A percentile compares a stretch with the other conserved stretches of the same genome.
Evolutionary conservation across 2,797 vertebrate genomes (phyloP).

Genomic region (Anolis apletophallus): DNA sequence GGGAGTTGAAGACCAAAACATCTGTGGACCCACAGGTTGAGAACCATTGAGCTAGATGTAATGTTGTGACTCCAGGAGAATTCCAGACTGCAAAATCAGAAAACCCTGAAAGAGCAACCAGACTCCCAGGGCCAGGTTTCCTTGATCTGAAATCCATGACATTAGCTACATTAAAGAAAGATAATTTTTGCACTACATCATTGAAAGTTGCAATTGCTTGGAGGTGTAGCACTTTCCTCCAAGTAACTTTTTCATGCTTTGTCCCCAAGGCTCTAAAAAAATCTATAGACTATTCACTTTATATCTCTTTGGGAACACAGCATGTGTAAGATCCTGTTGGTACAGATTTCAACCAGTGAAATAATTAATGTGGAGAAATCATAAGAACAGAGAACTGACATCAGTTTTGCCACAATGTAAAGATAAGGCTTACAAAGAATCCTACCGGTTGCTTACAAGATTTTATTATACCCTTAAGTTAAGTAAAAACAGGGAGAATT

Average conservation of each 20-base stretch:
- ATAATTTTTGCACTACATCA: too few species aligned
- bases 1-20: too few species aligned
- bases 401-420: not conserved
- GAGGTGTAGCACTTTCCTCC: too few species aligned
- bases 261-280: not conserved
- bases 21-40: too few species aligned
- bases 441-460: not conserved
- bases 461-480: not conserved
- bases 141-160: not conserved
- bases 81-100: too few species aligned
- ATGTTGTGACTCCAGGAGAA: too few species aligned
- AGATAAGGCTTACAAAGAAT: not conserved
- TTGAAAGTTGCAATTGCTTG: too few species aligned
- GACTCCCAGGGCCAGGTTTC: not conserved
- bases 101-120: not conserved
- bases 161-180: not conserved
- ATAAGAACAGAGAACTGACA: accelerated
- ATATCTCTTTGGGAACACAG: not conserved
- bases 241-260: too few species aligned
- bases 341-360: not conserved
- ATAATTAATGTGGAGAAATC: not conserved
- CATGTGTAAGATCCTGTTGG: not conserved
- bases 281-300: not conserved
- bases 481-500: not conserved
- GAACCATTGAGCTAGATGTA: too few species aligned